These are phyloP conservation scores for Aurelia sp. DNA, from an alignment of 30 jellyfish, hydroid and myxozoan genomes.

Conservation along the genomic window DNA sequence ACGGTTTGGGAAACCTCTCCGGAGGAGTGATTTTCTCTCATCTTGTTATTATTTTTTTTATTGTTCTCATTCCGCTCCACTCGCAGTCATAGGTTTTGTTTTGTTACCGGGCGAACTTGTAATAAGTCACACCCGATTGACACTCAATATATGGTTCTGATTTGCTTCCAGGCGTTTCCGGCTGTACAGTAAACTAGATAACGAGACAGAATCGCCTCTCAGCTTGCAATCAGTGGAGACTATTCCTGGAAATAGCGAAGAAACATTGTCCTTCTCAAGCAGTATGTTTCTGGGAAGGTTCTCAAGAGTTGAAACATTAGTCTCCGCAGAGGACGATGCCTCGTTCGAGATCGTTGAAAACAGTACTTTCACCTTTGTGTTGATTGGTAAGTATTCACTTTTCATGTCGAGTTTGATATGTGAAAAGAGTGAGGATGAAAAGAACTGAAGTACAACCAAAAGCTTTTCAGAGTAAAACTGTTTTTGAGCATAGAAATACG, in stretches of 20 bases:
- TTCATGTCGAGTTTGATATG: too few species aligned
- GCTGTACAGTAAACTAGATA: conserved; percentile 36
- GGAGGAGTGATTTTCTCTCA: too few species aligned
- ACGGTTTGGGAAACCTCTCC: too few species aligned
- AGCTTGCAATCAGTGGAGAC: conserved; percentile 62
- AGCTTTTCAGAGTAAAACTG: too few species aligned
- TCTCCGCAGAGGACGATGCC: conserved; percentile 59
- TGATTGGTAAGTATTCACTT: conserved; percentile 70
- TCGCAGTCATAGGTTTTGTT: too few species aligned
- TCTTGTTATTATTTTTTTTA: too few species aligned
- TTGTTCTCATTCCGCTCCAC: too few species aligned
- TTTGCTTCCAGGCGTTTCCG: conserved; percentile 49
- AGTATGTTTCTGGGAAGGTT: conserved; percentile 76
- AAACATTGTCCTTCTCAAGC: conserved; percentile 80
- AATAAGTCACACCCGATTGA: too few species aligned
- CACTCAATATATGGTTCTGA: neutral
- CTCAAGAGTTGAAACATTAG: conserved; percentile 58
- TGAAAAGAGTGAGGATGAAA: too few species aligned
- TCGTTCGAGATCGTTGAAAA: conserved; percentile 49
- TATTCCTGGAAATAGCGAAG: conserved; percentile 65
- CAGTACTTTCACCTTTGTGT: conserved; percentile 75
- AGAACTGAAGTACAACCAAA: too few species aligned
- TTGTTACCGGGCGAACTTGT: too few species aligned
- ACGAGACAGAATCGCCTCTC: conserved; percentile 41
- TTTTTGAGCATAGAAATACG: too few species aligned